Base-by-base conservation (phyloP, 1,140 invertebrate genomes). In the Cyclargus thomasi region DNA sequence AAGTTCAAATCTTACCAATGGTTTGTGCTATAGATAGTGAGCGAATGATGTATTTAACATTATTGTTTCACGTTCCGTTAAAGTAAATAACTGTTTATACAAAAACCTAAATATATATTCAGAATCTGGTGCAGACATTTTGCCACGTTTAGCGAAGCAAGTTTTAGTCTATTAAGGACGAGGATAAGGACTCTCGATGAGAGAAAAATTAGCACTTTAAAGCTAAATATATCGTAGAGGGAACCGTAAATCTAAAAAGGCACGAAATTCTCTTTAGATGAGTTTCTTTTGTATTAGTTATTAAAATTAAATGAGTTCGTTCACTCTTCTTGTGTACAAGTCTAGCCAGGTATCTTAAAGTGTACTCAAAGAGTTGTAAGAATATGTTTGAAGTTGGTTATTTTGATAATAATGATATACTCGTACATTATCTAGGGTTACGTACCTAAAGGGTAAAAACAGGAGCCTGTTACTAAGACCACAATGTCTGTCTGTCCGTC, bases 141-240 rank as follows among this genome's bases (percentile, higher is more conserved):
- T 47, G 1, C 39, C 6, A 47, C 39, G 39, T 47, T 35, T 35
- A 35, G 29, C 29, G 3, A 35, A 35, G 29, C 8, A 35, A 35
- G 29, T 35, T 16, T 47, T 47, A 47, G 39, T 47, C 39, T 47
- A 47, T 47, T 47, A 47, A 47, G 39, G 39, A 47, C 39, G 39
- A 47, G 39, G 14, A 47, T 29, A 8, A 47, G 39, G 39, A 47
- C 39, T 47, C 39, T 47, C 39, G 39, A 47, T 16, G 6, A 11
- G 39, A 47, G 39, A 47, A 47, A 47, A 47, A 47, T 47, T 47
- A 47, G 39, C 39, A 47, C 39, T 47, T 47, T 47, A 47, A 47
- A 47, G 39, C 39, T 47, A 47, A 47, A 47, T 47, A 47, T 47
- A 47, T 47, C 11, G 39, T 29, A 6, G 29, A 47, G 39, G 39